A percentile compares a stretch with the other conserved stretches of the same genome.
Conservation (phyloP, 2,888 invertebrate genomes). For the Heliconius cydno region DNA sequence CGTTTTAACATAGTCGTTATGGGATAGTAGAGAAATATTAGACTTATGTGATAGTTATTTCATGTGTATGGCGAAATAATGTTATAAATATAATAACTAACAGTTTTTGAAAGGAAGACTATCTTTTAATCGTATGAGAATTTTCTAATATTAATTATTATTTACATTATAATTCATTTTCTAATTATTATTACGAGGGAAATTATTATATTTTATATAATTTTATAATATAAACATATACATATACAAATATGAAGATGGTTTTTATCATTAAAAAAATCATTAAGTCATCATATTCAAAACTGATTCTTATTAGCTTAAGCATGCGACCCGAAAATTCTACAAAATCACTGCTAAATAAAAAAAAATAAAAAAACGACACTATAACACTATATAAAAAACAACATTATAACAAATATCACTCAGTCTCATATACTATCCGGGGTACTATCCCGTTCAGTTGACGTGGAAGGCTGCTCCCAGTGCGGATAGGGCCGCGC, state of each 20-base stretch:
- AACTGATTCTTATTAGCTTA: too few species aligned
- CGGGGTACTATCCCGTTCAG: constrained; percentile 74
- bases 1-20: too few species aligned
- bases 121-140: neutral
- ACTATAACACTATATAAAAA: constrained; percentile 1
- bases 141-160: neutral
- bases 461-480: constrained; percentile 79
- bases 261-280: neutral
- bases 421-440: constrained; percentile 67
- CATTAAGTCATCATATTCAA: too few species aligned
- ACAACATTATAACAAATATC: neutral
- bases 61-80: neutral
- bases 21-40: too few species aligned
- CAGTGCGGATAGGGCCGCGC: constrained; percentile 84
- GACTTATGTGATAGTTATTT: too few species aligned
- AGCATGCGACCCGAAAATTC: neutral
- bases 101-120: neutral
- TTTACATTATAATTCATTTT: constrained; percentile 10
- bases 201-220: neutral
- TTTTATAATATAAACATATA: neutral
- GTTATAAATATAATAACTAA: neutral
- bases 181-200: neutral
- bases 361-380: neutral
- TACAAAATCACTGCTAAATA: neutral
- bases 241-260: neutral